Percentiles rank a stretch among this genome's conserved stretches.
phyloP scores from a whole-genome alignment of 2,113 vertebrate genomes.

The Butorides virescens region DNA sequence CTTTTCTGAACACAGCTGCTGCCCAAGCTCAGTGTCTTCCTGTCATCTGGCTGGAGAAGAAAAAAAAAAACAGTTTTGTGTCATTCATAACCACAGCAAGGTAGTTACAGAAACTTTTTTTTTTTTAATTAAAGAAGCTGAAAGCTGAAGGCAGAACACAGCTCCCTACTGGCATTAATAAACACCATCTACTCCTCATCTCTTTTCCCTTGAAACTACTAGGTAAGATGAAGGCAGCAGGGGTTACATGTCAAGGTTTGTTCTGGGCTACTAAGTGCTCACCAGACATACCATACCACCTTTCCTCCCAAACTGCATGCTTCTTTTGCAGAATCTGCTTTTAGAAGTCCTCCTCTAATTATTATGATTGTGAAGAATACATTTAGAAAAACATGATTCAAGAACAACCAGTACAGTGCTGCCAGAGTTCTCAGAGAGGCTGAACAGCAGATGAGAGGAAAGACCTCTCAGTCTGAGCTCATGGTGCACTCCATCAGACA shows the following conservation, averaged over 20 bases:
- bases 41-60: not conserved
- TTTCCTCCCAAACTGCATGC: not conserved
- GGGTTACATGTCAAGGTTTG: not conserved
- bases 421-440: not conserved
- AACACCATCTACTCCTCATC: not conserved
- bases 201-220: not conserved
- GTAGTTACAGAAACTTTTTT: not conserved
- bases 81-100: not conserved
- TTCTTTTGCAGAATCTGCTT: not conserved
- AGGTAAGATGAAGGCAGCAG: not conserved
- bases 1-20: conserved; percentile 34
- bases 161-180: not conserved
- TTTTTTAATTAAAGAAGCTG: not conserved
- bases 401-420: not conserved
- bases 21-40: conserved; percentile 31
- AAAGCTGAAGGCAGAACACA: not conserved
- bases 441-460: not conserved
- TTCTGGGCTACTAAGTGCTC: not conserved
- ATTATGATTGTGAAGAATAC: not conserved
- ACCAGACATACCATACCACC: not conserved
- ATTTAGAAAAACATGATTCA: not conserved
- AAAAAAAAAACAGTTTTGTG: not conserved
- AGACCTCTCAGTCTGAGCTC: not conserved
- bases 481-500: not conserved
- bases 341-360: not conserved